Conservation (phyloP, 2,888 invertebrate genomes). For the Eristalis intricaria region DNA sequence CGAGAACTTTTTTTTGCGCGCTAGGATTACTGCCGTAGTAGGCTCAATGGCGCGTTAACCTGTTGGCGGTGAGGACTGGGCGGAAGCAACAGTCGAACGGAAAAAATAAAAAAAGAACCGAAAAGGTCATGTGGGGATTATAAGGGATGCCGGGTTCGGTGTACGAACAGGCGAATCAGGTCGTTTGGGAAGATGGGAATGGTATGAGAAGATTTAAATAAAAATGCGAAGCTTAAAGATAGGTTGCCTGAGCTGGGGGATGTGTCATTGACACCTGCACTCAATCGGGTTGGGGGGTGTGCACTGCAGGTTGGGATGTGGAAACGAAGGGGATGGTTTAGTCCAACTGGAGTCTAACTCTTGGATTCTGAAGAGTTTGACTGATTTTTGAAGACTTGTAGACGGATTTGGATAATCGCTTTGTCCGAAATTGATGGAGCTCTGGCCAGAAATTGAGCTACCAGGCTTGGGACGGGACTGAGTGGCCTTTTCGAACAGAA, state of each 20-base stretch:
- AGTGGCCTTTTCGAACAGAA: too few relatives aligned
- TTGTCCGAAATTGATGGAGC: too few relatives aligned
- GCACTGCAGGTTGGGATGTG: too few relatives aligned
- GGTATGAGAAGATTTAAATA: not conserved
- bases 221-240: not conserved
- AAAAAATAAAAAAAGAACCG: not conserved
- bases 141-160: not conserved
- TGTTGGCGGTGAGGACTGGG: not conserved
- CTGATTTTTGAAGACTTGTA: too few relatives aligned
- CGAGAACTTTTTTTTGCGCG: not conserved
- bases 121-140: slow-evolving; percentile 8
- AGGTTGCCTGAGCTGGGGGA: not conserved
- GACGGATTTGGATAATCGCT: too few relatives aligned
- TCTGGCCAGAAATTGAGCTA: too few relatives aligned
- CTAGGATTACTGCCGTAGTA: not conserved
- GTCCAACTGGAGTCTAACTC: too few relatives aligned
- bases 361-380: too few relatives aligned
- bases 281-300: too few relatives aligned
- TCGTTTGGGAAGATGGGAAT: not conserved
- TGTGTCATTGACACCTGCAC: too few relatives aligned
- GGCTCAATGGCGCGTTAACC: slow-evolving; percentile 10
- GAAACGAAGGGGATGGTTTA: too few relatives aligned
- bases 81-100: not conserved
- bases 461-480: too few relatives aligned
- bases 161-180: not conserved